Evolutionary conservation across 2,797 vertebrate genomes (phyloP).

Genomic region (Eospalax fontanierii): DNA sequence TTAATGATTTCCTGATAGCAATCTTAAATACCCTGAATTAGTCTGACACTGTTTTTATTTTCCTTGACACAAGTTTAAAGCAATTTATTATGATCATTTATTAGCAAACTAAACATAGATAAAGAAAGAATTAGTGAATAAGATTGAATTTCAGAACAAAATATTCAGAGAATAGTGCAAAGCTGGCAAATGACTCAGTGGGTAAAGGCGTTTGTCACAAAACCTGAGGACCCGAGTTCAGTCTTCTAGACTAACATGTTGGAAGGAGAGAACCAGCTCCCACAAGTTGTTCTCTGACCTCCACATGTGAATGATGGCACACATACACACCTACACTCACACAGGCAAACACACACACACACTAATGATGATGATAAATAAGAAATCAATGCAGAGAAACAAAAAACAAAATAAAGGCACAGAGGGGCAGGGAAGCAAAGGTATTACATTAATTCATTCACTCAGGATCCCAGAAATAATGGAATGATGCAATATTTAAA

Average conservation of each 20-base stretch:
- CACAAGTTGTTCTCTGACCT: not conserved
- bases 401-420: not conserved
- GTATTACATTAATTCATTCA: not conserved
- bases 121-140: conserved; percentile 4
- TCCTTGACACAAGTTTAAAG: not conserved
- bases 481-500: not conserved
- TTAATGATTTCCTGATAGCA: not conserved
- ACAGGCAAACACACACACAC: not conserved
- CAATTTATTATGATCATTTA: not conserved
- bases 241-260: not conserved
- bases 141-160: conserved; percentile 26
- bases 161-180: not conserved
- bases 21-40: not conserved
- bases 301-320: not conserved
- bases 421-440: not conserved
- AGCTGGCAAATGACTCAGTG: not conserved
- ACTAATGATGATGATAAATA: not conserved
- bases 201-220: no score
- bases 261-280: not conserved
- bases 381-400: not conserved
- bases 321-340: not conserved
- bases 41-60: not conserved
- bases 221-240: no score
- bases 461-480: not conserved
- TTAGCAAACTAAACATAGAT: not conserved